phyloP scores from a whole-genome alignment of 2,888 invertebrate species.

The Cybosia mesomella region DNA sequence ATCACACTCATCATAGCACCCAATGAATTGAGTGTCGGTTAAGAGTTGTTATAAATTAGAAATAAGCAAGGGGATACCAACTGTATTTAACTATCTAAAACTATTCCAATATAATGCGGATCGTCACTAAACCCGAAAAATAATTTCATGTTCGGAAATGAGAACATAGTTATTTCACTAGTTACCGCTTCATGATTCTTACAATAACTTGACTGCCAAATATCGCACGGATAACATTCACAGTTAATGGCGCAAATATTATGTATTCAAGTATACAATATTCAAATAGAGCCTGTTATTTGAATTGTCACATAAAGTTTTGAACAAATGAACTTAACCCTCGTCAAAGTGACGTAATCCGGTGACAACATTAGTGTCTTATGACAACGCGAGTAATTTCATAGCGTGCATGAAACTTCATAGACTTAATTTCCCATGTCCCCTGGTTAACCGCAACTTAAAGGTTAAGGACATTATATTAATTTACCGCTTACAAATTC shows the following conservation, averaged over 20 bases:
- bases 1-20: too few relatives aligned
- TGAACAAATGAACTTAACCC: conserved; percentile 68
- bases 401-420: conserved; percentile 37
- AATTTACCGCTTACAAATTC: conserved; percentile 27
- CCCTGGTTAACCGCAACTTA: conserved; percentile 25
- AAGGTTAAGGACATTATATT: conserved; percentile 36
- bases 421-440: conserved; percentile 44
- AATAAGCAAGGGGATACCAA: too few relatives aligned
- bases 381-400: conserved; percentile 66
- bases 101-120: too few relatives aligned
- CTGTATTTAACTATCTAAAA: too few relatives aligned
- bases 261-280: conserved; percentile 13
- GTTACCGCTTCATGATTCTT: not conserved
- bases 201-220: conserved; percentile 18
- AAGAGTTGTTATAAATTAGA: too few relatives aligned
- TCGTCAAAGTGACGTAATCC: conserved; percentile 67
- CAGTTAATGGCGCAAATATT: conserved; percentile 12
- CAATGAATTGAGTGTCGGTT: too few relatives aligned
- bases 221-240: conserved; percentile 1
- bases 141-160: too few relatives aligned
- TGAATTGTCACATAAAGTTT: conserved; percentile 52
- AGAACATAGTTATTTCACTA: too few relatives aligned
- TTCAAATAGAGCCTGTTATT: conserved; percentile 36
- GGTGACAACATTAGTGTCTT: conserved; percentile 68
- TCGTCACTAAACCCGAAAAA: too few relatives aligned